These are phyloP conservation scores for Diarsia rubi DNA, from an alignment of 2,888 invertebrate species.

Conservation along the genomic window DNA sequence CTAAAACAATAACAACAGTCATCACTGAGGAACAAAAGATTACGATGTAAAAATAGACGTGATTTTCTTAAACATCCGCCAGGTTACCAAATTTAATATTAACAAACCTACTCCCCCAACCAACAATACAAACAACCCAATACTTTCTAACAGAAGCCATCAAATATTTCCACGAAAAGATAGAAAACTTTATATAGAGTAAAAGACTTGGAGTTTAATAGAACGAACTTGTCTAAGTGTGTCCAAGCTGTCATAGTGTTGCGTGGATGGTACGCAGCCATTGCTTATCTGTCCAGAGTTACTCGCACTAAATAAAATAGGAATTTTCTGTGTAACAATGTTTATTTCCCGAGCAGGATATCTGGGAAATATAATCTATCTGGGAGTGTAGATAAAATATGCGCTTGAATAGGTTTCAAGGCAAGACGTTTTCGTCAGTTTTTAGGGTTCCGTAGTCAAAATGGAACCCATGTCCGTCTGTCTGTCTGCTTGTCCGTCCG, in stretches of 20 bases:
- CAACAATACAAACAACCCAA: constrained; percentile 24
- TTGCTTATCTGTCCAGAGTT: constrained; percentile 54
- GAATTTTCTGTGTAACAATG: constrained; percentile 32
- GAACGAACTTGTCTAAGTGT: constrained; percentile 59
- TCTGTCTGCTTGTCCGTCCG: no score
- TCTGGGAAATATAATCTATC: not conserved
- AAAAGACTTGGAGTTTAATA: constrained; percentile 59
- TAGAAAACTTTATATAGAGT: constrained; percentile 45
- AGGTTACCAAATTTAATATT: not conserved
- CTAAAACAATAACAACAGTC: not conserved
- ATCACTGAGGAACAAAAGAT: not conserved
- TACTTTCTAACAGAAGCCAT: constrained; percentile 35
- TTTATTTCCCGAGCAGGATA: constrained; percentile 8
- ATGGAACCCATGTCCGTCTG: no score
- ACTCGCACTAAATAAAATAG: constrained; percentile 53
- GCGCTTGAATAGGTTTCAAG: not conserved
- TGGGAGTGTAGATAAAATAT: not conserved
- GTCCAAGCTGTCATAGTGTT: constrained; percentile 58
- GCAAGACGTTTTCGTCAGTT: not conserved
- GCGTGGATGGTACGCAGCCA: constrained; percentile 66
- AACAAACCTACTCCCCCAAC: not conserved
- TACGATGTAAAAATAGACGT: not conserved
- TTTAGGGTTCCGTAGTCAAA: no score
- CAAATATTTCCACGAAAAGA: constrained; percentile 47
- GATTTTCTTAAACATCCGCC: not conserved